phyloP scores from a whole-genome alignment of 2,113 vertebrate genomes.

The Opisthocomus hoazin region DNA sequence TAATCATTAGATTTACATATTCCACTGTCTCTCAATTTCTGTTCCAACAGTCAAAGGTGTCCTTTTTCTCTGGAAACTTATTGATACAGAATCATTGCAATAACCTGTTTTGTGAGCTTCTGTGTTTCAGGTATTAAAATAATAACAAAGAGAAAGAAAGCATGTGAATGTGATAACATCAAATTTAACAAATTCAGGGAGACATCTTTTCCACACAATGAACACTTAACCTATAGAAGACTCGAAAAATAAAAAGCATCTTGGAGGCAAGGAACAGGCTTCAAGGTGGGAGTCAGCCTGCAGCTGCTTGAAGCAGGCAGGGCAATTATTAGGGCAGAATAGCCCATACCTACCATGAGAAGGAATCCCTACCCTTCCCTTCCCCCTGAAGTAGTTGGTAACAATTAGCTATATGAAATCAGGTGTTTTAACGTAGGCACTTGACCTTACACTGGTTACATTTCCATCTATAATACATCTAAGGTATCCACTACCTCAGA shows the following conservation, averaged over 20 bases:
- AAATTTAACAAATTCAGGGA: neutral
- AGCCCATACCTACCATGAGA: fast-evolving
- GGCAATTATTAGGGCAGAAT: neutral
- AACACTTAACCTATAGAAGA: neutral
- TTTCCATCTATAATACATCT: neutral
- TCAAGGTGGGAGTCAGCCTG: neutral
- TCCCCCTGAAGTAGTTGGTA: neutral
- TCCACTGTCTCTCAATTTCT: neutral
- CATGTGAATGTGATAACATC: neutral
- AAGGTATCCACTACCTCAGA: neutral
- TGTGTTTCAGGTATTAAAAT: neutral
- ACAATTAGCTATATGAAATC: neutral
- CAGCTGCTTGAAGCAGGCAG: neutral
- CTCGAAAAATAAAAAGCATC: neutral
- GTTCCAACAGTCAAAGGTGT: neutral
- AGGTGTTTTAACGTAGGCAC: neutral
- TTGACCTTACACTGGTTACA: neutral
- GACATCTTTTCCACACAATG: neutral
- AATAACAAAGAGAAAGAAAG: neutral
- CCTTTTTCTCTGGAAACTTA: neutral
- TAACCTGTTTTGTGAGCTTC: neutral
- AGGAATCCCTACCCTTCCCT: neutral
- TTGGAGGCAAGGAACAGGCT: neutral
- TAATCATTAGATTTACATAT: neutral
- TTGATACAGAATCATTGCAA: neutral